Base-by-base conservation (phyloP, 2,113 vertebrate species). In the Cavia aperea region DNA sequence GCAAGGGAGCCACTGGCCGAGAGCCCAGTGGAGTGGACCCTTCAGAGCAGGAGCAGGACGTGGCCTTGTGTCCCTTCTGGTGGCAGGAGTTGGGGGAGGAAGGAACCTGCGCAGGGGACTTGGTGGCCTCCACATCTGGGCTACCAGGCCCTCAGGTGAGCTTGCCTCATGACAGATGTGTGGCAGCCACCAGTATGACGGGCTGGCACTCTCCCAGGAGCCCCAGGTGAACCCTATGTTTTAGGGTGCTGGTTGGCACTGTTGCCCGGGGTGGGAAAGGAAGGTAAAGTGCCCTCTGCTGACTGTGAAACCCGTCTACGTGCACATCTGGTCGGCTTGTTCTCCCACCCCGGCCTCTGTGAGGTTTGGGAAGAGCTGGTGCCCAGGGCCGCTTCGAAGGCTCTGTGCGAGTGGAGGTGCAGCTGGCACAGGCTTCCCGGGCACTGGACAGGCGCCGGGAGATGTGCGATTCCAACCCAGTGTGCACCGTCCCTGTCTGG, bases 371-470 rank as follows among this genome's bases (percentile, higher is more conserved):
- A 5, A 60, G 81, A 19, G 60, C n/a, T 26, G 6, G 9, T 58
- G 29, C 56, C 23, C 43, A 75, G 46, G 43, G 12, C 54, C 0
- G 33, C 11, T 0, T 8, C 43, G 68, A 49, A 23, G 24, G 43
- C 15, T 11, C 4, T 13, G 2, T 3, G 11, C 26, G 18, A 56
- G 24, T 13, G 31, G 75, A 15, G 31, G 1, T 6, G 0, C 2
- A 4, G 58, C 70, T 10, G 10, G 63, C 6, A 1, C 31, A n/a
- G 46, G 31, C 11, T 5, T 39, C 21, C 39, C 4, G 0, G 60
- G 72, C 49, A 3, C 19, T 7, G 33, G 29, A 62, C n/a, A 24
- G 51, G 39, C 31, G 62, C 43, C 0, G 0, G 29, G 54, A 10
- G 54, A 62, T 16, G 36, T 19, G 2, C 7, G 4, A 4, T 36